Base-by-base conservation (phyloP, 1,140 invertebrate genomes). In the Zaprionus lachaisei region DNA sequence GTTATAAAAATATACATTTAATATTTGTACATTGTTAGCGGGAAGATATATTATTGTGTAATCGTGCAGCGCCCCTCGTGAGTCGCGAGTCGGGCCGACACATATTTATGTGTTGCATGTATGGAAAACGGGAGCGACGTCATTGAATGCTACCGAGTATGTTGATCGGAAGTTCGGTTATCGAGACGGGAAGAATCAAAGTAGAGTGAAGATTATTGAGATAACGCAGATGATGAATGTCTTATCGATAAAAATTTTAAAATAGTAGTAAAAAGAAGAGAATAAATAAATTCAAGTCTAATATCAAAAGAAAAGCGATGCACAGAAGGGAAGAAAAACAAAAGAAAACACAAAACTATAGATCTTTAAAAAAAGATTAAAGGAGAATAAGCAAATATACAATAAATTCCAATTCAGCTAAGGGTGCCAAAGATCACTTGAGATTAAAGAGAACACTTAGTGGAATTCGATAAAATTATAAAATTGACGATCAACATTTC, bases 1-100 rank as follows among this genome's bases (percentile, higher is more conserved):
- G 84, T 89, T 85, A 89, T 89, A 89, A 89, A 89, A 89, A 89
- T 89, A 89, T 90, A 89, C 84, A 87, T 89, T 90, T 89, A 81
- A 89, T 89, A 89, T 89, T 89, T 89, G 84, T 89, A 84, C 85
- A 89, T 89, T 89, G 84, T 89, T 89, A 89, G 84, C 81, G 75
- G 84, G 79, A 89, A 89, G 84, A 89, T 81, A 90, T 90, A 89
- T 77, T 63, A 73, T 89, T 89, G 84, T 89, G 84, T 81, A 89
- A 89, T 75, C 82, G 67, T 84, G 58, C 37, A 58, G 20, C 49
- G n/a, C 79, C 51, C 26, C 66, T 70, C 38, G 58, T 49, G 12
- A 55, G 22, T 55, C 49, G 4, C 31, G 24, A 44, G 34, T 17
- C 12, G 2, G 14, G 4, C 17, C 24, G 44, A 31, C 15, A 24